phyloP scores from a whole-genome alignment of 2,888 invertebrate species.

The Drosophila parthenogenetica region DNA sequence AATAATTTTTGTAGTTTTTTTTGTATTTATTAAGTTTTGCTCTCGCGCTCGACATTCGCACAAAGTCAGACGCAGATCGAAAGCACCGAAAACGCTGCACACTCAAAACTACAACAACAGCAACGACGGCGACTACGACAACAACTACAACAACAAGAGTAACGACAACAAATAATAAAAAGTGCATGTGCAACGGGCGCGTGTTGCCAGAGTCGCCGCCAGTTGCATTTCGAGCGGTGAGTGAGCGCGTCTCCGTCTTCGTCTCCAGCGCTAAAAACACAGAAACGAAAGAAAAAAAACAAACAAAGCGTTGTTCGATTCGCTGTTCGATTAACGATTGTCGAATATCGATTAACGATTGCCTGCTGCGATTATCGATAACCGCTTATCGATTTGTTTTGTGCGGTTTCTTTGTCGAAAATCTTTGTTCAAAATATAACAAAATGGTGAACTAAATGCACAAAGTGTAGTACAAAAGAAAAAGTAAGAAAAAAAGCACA shows the following conservation, averaged over 20 bases:
- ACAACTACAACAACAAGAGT: conserved; percentile 36
- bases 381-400: conserved; percentile 6
- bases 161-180: conserved; percentile 61
- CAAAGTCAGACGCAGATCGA: conserved; percentile 50
- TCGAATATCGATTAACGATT: background rate
- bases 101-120: conserved; percentile 28
- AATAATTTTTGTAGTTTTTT: conserved; percentile 54
- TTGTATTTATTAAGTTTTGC: conserved; percentile 35
- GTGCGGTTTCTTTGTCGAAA: conserved; percentile 39
- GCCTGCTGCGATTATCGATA: background rate
- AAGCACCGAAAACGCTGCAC: conserved; percentile 45
- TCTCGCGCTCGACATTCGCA: conserved; percentile 72
- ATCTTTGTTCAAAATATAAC: conserved; percentile 63
- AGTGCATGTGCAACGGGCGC: conserved; percentile 83
- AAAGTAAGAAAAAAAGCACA: conserved; percentile 29
- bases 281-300: background rate
- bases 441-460: conserved; percentile 75
- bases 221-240: conserved; percentile 80
- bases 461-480: conserved; percentile 24
- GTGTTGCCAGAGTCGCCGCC: conserved; percentile 72
- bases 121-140: conserved; percentile 29
- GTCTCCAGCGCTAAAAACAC: conserved; percentile 59
- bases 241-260: conserved; percentile 74
- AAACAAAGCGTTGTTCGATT: conserved; percentile 49
- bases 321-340: conserved; percentile 6